phyloP scores from a whole-genome alignment of 2,113 vertebrate species.

The Cichladusa arquata region DNA sequence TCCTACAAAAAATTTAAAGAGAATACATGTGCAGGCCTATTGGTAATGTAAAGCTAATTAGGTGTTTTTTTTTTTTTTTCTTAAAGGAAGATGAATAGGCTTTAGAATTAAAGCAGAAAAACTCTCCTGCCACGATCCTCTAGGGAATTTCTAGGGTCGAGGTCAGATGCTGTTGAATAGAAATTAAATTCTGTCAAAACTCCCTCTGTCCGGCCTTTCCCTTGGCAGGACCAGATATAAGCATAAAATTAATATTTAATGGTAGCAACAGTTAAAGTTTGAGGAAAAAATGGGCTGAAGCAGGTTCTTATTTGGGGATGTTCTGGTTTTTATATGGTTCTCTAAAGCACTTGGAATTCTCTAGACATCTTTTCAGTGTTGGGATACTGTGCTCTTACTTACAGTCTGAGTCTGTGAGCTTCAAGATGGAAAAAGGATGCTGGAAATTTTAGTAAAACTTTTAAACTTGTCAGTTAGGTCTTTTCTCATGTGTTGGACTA shows the following conservation, averaged over 20 bases:
- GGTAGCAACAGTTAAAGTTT: background rate
- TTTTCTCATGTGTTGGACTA: background rate
- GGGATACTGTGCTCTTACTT: background rate
- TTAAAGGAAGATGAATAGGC: background rate
- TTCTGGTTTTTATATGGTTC: background rate
- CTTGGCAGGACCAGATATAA: background rate
- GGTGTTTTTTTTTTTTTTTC: background rate
- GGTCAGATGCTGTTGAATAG: background rate
- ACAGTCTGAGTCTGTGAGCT: background rate
- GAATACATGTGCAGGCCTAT: background rate
- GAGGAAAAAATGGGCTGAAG: background rate
- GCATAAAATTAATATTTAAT: background rate
- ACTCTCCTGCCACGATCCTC: background rate
- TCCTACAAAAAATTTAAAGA: background rate
- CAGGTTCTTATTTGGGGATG: background rate
- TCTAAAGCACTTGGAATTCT: background rate
- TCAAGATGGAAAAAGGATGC: background rate
- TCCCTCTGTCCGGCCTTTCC: background rate
- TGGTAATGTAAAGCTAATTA: background rate
- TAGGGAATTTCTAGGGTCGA: background rate
- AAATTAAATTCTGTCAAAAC: background rate
- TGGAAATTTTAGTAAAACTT: background rate
- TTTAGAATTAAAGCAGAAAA: background rate
- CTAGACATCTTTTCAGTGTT: background rate
- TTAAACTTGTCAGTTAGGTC: background rate